Base-by-base conservation (phyloP, 1,140 invertebrate genomes). In the Trichonephila clavipes region DNA sequence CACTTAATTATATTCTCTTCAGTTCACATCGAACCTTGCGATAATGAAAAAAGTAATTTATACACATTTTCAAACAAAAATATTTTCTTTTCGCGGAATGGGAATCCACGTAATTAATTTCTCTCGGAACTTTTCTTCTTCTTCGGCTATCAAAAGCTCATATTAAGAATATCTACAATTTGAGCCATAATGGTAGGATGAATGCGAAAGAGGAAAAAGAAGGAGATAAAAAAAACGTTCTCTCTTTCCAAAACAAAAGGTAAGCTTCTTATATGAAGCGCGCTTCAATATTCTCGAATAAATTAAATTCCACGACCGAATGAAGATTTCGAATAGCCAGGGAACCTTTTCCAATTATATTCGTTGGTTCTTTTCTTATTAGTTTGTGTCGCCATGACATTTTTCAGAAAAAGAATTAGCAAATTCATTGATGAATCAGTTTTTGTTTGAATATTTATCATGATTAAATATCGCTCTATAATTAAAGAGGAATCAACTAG, bases 301-400 rank as follows among this genome's bases (percentile, higher is more conserved):
- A 90, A 90, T 90, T 90, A 82, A 82, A 90, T 90, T 90, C 89
- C 89, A 90, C 61, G 89, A 62, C 72, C 58, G 58, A 90, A 90
- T 90, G 89, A 82, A 90, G 69, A 82, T 82, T 81, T 90, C n/a
- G 72, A 90, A 82, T 81, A 77, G 28, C 44, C n/a, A 59, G 28
- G 58, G 40, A 82, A 8, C 21, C 72, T 34, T 62, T 90, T 82
- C 66, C 77, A 90, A 82, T 90, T 82, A 90, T 82, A 82, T 82
- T 61, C 72, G 72, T 77, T 77, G 24, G 72, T 19, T 64, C 59
- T 87, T 85, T 64, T 64, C 24, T 77, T 61, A 61, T 87, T 44
- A 87, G 28, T 83, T 83, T 83, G 82, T 77, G 72, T 59, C 82
- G 82, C 19, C 28, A 19, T 28, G 40, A 24, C 28, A 58, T 88